A percentile compares a stretch with the other conserved stretches of the same genome.
These are phyloP conservation scores for Drosophila pruinosa DNA, from an alignment of 1,140 invertebrate species.

Conservation along the genomic window DNA sequence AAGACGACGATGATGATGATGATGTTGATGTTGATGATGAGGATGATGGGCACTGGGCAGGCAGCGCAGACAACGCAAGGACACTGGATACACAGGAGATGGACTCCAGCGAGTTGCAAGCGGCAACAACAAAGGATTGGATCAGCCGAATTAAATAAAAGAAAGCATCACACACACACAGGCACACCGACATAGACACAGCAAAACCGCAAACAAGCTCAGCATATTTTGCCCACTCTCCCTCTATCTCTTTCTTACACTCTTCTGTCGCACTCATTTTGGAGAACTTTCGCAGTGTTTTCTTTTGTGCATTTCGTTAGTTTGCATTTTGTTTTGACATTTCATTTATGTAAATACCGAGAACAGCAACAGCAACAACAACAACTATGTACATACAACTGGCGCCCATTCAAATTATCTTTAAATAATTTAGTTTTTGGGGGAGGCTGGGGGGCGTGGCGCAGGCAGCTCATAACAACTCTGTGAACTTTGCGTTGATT, in stretches of 20 bases:
- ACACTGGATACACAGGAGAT: background rate
- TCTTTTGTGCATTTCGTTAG: slow-evolving; percentile 34
- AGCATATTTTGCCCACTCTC: slow-evolving; percentile 29
- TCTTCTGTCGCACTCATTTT: slow-evolving; percentile 2
- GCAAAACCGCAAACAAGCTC: slow-evolving; percentile 38
- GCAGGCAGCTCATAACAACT: background rate
- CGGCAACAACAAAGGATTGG: slow-evolving; percentile 19
- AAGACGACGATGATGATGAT: slow-evolving; percentile 27
- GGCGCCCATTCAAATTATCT: slow-evolving; percentile 74
- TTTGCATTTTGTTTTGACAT: slow-evolving; percentile 59
- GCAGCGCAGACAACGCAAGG: background rate
- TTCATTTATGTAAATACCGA: slow-evolving; percentile 71
- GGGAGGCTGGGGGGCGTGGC: slow-evolving; percentile 13
- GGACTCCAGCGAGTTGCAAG: background rate
- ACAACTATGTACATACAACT: too few relatives aligned
- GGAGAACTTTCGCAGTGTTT: slow-evolving; percentile 18
- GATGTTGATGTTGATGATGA: slow-evolving; percentile 16
- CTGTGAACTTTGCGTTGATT: slow-evolving; percentile 36
- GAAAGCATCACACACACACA: slow-evolving; percentile 27
- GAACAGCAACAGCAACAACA: slow-evolving; percentile 48
- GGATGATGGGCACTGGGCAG: slow-evolving; percentile 23
- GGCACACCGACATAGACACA: background rate
- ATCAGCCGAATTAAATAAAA: slow-evolving; percentile 43
- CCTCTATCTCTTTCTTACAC: background rate
- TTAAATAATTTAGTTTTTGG: slow-evolving; percentile 73